Evolutionary conservation across 2,888 invertebrate genomes (phyloP), one percentile per base, ranked within the genome.

Genomic region (Altica lythri): DNA sequence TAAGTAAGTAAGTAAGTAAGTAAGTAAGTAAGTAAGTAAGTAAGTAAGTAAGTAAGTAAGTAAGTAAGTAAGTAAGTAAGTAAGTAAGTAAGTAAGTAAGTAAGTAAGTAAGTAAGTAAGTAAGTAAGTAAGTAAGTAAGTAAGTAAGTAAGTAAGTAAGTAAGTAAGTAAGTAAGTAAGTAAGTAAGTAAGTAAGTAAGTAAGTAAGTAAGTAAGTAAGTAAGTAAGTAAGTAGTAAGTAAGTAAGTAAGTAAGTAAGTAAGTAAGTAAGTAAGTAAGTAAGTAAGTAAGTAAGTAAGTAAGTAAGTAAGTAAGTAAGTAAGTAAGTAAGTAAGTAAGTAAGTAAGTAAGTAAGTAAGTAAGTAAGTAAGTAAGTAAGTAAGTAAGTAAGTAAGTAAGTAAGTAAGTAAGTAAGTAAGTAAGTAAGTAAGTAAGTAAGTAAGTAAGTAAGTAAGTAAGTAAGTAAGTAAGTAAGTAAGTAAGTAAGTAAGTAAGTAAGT

Each of bases 331-430:
- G 13, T 38, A 38, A 13, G 13, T 42, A 42, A 17, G 18, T 42
- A 42, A 17, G 18, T 42, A 42, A 17, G 18, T 42, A 42, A 17
- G 18, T 44, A 44, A 25, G 29, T 44, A 44, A 25, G 29, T 44
- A 44, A 25, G 29, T 44, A 44, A 25, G 29, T 44, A 44, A 25
- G 29, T 44, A 44, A 25, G 29, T 30, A 44, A 16, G 29, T 44
- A 44, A n/a, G 8, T 44, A 44, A n/a, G 29, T 44, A 32, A 25
- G 29, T 44, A 44, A 25, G 12, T 32, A 30, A 16, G 29, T 43
- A 22, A 22, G 22, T 43, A 43, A 17, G 22, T 43, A 22, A 27
- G 17, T 14, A 18, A 43, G 4, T 14, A 25, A 13, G n/a, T 4
- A 43, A 43, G 4, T 4, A 10, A 18, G 13, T 14, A 43, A 29